Conservation (phyloP, 2,888 invertebrate species). For the Drosophila parthenogenetica region DNA sequence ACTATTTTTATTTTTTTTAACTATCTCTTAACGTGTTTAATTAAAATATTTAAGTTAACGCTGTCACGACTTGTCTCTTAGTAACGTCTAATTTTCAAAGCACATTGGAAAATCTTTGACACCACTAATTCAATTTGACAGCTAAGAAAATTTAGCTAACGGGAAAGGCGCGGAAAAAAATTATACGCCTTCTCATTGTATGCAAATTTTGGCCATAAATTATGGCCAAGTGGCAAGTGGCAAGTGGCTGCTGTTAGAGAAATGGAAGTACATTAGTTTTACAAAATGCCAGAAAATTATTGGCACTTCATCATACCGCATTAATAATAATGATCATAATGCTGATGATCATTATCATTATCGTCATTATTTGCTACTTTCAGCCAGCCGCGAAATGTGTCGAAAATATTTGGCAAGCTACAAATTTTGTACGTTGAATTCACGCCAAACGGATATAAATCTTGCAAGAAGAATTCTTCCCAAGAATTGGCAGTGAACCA, state of each 20-base stretch:
- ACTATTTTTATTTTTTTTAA: too few species aligned
- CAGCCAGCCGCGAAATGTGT: slow-evolving; percentile 47
- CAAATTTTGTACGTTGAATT: slow-evolving; percentile 32
- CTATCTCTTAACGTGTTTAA: too few species aligned
- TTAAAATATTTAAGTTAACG: too few species aligned
- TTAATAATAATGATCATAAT: slow-evolving; percentile 31
- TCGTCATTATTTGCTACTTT: slow-evolving; percentile 34
- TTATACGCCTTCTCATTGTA: not conserved
- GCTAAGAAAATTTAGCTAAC: not conserved
- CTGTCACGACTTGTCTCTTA: too few species aligned
- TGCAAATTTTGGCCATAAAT: slow-evolving; percentile 30
- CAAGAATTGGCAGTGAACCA: slow-evolving; percentile 31
- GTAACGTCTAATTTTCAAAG: not conserved
- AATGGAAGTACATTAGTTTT: slow-evolving; percentile 36
- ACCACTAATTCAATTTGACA: slow-evolving; percentile 6
- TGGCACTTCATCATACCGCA: slow-evolving; percentile 54
- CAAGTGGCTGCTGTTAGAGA: slow-evolving; percentile 24
- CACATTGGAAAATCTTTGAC: not conserved
- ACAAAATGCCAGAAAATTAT: slow-evolving; percentile 60
- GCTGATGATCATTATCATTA: slow-evolving; percentile 9
- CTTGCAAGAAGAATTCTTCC: slow-evolving; percentile 27
- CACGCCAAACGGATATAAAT: slow-evolving; percentile 32
- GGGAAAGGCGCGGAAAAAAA: not conserved
- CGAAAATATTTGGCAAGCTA: slow-evolving; percentile 51
- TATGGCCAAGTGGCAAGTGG: slow-evolving; percentile 21